Evolutionary conservation across 2,113 vertebrate species (phyloP).

Genomic region (Tylochromis polylepis): DNA sequence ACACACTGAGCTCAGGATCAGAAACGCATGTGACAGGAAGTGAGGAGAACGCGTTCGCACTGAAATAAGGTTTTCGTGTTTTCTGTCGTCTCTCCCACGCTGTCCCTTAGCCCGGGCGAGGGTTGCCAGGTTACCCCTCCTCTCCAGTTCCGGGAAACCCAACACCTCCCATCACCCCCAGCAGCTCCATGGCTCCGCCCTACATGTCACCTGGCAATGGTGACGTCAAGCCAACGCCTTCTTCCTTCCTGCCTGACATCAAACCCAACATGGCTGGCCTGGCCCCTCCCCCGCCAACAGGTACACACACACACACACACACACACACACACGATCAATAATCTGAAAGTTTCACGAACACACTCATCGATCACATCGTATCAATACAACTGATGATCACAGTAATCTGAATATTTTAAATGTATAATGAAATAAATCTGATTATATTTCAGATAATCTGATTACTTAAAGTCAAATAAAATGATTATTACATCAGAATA

Average conservation of each 20-base stretch:
- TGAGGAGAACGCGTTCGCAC: background rate
- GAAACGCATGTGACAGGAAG: background rate
- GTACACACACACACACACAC: background rate
- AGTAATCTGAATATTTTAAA: background rate
- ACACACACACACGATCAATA: too few relatives aligned
- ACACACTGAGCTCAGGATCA: background rate
- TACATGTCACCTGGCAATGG: slow-evolving; percentile 81
- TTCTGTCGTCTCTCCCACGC: background rate
- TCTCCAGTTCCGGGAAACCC: slow-evolving; percentile 87
- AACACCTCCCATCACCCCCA: slow-evolving; percentile 85
- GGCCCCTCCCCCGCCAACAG: slow-evolving; percentile 70
- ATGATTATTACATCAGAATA: too few relatives aligned
- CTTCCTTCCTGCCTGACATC: slow-evolving; percentile 82
- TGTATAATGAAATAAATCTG: rapidly evolving
- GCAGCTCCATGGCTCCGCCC: slow-evolving; percentile 73
- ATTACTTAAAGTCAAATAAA: too few relatives aligned
- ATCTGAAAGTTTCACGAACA: too few relatives aligned
- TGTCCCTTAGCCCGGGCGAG: slow-evolving; percentile 73
- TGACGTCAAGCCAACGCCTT: slow-evolving; percentile 79
- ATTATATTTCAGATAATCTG: background rate
- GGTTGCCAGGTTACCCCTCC: slow-evolving; percentile 85
- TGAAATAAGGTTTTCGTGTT: background rate
- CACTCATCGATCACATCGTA: background rate
- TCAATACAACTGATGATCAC: background rate
- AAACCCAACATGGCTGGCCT: slow-evolving; percentile 78